Evolutionary conservation across 2,888 invertebrate species (phyloP), one percentile per base, ranked within the genome.

Genomic region (Ptilodon capucinus): DNA sequence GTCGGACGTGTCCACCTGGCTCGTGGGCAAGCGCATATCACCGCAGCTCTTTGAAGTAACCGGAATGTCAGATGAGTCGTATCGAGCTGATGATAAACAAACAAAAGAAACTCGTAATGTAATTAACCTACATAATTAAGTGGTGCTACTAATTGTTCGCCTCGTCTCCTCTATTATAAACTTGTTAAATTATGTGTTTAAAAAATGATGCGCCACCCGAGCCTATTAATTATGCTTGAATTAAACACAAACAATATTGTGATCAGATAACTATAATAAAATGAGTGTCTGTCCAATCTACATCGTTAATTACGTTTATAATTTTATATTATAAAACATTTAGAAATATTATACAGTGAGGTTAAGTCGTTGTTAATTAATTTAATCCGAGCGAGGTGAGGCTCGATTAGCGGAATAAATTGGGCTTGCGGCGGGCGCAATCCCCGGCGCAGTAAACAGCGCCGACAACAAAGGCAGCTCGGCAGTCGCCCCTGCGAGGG

Each of bases 401-500:
- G 76, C 81, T 82, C 84, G 85, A 88, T 87, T 88, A 86, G 84
- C 81, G 75, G 79, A 86, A 86, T 88, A 86, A 87, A 88, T 87
- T 86, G 84, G 74, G 83, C 81, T 84, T 83, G 83, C 77, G 81
- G 82, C 75, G 75, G 71, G 71, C 78, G 75, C 79, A 79, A 80
- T 80, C 81, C 84, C 84, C 71, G 70, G 68, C 80, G 81, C 79
- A 79, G 86, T 84, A 80, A 83, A 84, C 81, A 84, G 76, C 71
- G 79, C 74, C 79, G 78, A 80, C 85, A 86, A 89, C 87, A 87
- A 86, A 88, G 83, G 82, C 81, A 74, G 67, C 74, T 73, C 76
- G 71, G 76, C 75, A 71, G 73, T 66, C 67, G 52, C 68, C 77
- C 74, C 65, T 53, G 65, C 69, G 66, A 75, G 74, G 74, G 70